phyloP scores from a whole-genome alignment of 2,888 invertebrate species.

The Callosobruchus maculatus region DNA sequence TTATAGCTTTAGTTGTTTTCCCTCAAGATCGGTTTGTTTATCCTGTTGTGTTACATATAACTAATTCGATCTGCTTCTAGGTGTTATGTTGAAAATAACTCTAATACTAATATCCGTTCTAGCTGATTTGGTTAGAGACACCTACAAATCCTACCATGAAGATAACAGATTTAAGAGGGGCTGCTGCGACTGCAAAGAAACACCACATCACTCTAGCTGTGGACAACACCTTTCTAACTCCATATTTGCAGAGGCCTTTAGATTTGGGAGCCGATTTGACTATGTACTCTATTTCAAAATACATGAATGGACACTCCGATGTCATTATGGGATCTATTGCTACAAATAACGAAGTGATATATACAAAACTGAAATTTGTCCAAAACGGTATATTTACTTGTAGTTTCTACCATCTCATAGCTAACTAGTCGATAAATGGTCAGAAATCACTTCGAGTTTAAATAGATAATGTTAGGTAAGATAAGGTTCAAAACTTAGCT shows the following conservation, averaged over 20 bases:
- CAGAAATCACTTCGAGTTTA: too few relatives aligned
- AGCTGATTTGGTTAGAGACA: conserved; percentile 91
- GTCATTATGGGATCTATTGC: conserved; percentile 92
- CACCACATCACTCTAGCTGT: conserved; percentile 70
- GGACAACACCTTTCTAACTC: conserved; percentile 91
- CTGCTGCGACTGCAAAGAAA: conserved; percentile 61
- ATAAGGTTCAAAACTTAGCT: too few relatives aligned
- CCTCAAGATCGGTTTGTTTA: too few relatives aligned
- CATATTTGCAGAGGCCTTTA: conserved; percentile 88
- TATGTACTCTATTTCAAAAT: conserved; percentile 92
- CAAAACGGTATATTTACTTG: conserved; percentile 69
- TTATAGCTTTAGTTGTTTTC: too few relatives aligned
- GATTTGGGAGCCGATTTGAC: conserved; percentile 88
- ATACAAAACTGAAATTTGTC: conserved; percentile 71
- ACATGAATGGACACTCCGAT: conserved; percentile 98
- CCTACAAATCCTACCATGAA: conserved; percentile 95
- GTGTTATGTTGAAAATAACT: background rate
- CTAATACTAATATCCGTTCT: conserved; percentile 25
- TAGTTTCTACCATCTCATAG: background rate
- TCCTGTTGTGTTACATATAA: too few relatives aligned
- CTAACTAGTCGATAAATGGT: background rate
- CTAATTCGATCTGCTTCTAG: too few relatives aligned
- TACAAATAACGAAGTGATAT: conserved; percentile 68
- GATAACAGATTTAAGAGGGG: conserved; percentile 78
- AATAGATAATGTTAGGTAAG: too few relatives aligned